phyloP scores from a whole-genome alignment of 2,797 vertebrate genomes.

The Orestias chungarensis region DNA sequence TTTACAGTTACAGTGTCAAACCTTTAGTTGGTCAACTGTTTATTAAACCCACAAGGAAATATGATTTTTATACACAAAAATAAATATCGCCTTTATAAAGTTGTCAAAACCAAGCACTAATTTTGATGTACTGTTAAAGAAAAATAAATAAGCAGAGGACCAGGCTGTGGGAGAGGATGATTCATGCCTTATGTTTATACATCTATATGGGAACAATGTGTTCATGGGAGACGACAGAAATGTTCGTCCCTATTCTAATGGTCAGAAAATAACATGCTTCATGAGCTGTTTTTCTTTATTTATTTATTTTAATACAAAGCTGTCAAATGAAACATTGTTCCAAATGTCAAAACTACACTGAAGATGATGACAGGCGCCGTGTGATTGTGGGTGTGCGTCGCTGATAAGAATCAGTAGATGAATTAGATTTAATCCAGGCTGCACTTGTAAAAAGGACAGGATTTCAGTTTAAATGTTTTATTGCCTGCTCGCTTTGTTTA shows the following conservation, averaged over 20 bases:
- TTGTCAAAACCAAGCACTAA: conserved; percentile 2
- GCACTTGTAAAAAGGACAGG: conserved; percentile 27
- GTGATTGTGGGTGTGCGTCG: conserved; percentile 47
- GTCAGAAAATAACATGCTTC: conserved; percentile 25
- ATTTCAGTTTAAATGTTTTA: conserved; percentile 18
- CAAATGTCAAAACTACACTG: conserved; percentile 39
- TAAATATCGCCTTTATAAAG: background rate
- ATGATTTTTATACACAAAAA: background rate
- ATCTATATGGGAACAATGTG: conserved; percentile 16
- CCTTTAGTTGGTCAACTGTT: background rate
- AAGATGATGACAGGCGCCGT: conserved; percentile 42
- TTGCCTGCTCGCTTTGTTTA: conserved; percentile 17
- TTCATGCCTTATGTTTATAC: conserved; percentile 26
- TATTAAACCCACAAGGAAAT: background rate
- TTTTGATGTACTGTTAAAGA: background rate
- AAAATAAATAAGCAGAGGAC: background rate
- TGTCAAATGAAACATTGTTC: conserved; percentile 57
- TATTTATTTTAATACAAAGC: conserved; percentile 34
- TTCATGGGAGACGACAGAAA: conserved; percentile 13
- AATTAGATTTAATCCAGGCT: conserved; percentile 31
- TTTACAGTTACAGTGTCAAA: background rate
- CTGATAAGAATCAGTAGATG: conserved; percentile 48
- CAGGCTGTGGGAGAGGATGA: conserved; percentile 24
- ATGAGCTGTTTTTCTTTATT: conserved; percentile 14
- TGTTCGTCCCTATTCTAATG: conserved; percentile 25